Base-by-base conservation (phyloP, 2,888 invertebrate species). In the Phortica okadai region DNA sequence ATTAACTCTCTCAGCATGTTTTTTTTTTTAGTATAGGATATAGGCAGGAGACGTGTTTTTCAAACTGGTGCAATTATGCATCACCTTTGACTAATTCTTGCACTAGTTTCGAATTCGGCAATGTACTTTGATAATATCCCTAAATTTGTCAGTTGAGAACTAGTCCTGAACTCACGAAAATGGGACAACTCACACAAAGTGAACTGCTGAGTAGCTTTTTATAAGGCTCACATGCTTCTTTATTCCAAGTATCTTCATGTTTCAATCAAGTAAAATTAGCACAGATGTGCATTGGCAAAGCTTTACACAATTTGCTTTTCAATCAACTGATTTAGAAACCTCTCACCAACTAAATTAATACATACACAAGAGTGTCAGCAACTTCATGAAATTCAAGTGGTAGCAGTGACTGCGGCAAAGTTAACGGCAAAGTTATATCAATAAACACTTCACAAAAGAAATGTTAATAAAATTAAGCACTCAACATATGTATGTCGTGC, bases 391-490 rank as follows among this genome's bases (percentile, higher is more conserved):
- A 62, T 11, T 62, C 62, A 62, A 62, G 62, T 16, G 25, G n/a
- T 21, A 59, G 59, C 59, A 59, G 59, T 7, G 21, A 16, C 59
- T 21, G 8, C 21, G 21, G 21, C 25, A 62, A 11, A 62, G 21
- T 62, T 25, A 7, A 25, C 21, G n/a, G 7, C 25, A 62, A 62
- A 25, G 16, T 11, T 11, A 62, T 62, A 62, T 21, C 62, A 62
- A 62, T 62, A 62, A 62, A 62, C 21, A 62, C 25, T 7, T 4
- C n/a, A 62, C 62, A 62, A 21, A 62, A 10, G 8, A 62, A 62
- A 62, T 62, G 14, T 25, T 62, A 62, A 62, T 62, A 62, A 62
- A 62, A 62, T 62, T 62, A 62, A 25, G 62, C 62, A 62, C 62
- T 25, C 11, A 11, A n/a, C n/a, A 62, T 25, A 25, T 62, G 62